Percentiles rank a stretch among this genome's conserved stretches.
Conservation (phyloP, 2,888 invertebrate genomes). For the Smittia sp. region DNA sequence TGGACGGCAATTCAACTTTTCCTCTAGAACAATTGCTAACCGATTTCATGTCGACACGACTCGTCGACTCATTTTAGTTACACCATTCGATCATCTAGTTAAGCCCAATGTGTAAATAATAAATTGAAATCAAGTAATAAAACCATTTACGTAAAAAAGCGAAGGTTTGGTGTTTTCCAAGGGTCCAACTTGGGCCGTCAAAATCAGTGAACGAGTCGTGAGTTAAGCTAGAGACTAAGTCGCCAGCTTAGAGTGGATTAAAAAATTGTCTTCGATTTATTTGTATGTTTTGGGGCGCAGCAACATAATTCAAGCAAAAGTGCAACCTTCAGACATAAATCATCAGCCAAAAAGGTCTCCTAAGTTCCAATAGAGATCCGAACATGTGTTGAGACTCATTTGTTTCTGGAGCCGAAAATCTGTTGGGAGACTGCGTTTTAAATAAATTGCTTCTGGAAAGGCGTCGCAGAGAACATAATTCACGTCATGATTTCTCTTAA, state of each 20-base stretch:
- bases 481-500: constrained; percentile 1
- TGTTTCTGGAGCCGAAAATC: constrained; percentile 1
- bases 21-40: no score
- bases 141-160: no score
- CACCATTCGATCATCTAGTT: no score
- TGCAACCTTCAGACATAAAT: constrained; percentile 20
- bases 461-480: constrained; percentile 15
- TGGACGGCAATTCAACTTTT: no score
- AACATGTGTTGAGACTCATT: constrained; percentile 17
- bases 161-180: no score
- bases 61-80: no score
- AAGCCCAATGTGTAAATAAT: no score
- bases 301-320: constrained; percentile 1
- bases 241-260: background rate
- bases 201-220: no score
- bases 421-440: background rate
- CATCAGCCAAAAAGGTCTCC: constrained; percentile 22
- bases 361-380: background rate
- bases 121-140: no score
- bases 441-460: background rate
- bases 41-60: no score
- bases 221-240: no score
- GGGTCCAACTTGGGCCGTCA: no score
- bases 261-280: background rate
- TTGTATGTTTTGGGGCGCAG: background rate